Evolutionary conservation across 1,140 invertebrate genomes (phyloP).

Genomic region (Trypoxylus dichotomus): DNA sequence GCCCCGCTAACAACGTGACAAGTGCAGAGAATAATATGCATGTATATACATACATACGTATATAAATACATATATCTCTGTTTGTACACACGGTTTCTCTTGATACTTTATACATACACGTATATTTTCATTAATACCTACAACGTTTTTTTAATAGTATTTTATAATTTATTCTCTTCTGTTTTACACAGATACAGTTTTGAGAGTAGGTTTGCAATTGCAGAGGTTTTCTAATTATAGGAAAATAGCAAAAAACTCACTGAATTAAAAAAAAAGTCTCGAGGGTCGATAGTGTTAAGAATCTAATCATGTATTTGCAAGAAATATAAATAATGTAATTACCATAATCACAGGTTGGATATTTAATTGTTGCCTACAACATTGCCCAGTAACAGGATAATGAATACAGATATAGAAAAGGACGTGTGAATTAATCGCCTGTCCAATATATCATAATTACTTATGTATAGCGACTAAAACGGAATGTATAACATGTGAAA

Average conservation of each 20-base stretch:
- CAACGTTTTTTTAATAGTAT: not conserved
- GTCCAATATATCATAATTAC: constrained; percentile 38
- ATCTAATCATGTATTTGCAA: constrained; percentile 19
- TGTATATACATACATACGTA: too few relatives aligned
- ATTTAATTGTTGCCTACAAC: constrained; percentile 32
- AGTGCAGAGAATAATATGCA: too few relatives aligned
- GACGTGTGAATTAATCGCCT: constrained; percentile 35
- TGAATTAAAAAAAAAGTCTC: not conserved
- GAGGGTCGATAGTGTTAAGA: constrained; percentile 26
- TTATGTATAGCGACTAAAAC: constrained; percentile 29
- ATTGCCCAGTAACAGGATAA: constrained; percentile 28
- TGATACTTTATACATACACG: too few relatives aligned
- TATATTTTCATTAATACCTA: too few relatives aligned
- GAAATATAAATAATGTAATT: constrained; percentile 25
- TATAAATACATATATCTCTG: too few relatives aligned
- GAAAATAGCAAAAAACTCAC: not conserved
- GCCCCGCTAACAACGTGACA: too few relatives aligned
- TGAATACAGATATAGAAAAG: constrained; percentile 31
- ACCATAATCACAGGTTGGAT: constrained; percentile 30
- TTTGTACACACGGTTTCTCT: too few relatives aligned
- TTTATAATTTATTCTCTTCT: not conserved
- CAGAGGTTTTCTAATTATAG: constrained; percentile 19
- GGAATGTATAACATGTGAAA: constrained; percentile 34
- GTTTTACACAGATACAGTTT: not conserved
- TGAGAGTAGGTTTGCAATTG: constrained; percentile 2